Base-by-base conservation (phyloP, 2,888 invertebrate species). In the Dasypogon diadema region DNA sequence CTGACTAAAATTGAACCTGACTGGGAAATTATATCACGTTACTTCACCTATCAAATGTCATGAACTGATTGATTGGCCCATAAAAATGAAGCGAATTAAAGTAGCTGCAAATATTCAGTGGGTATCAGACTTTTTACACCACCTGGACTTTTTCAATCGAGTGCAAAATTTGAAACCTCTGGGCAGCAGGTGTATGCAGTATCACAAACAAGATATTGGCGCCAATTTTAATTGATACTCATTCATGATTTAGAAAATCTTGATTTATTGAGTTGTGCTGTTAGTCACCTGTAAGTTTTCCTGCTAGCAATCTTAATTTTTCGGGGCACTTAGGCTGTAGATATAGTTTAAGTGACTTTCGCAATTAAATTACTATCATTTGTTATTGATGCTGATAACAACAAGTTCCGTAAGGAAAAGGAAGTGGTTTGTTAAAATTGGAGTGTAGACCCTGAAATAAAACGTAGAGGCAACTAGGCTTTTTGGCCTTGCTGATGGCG, bases 21-120 rank as follows among this genome's bases (percentile, higher is more conserved):
- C 34, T 26, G 12, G n/a, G 26, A 74, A 58, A 48, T 74, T 60
- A 74, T 56, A 60, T 74, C 74, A 30, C 58, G 58, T 74, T 74
- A 74, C 74, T 42, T 37, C 14, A 37, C 18, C 58, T 74, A 74
- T 74, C 74, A n/a, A 24, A 37, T 74, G 58, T 58, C 58, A 48
- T 42, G 26, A 56, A 74, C 58, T 74, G 74, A 74, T 74, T 74
- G 56, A 56, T 74, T 74, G 74, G 26, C 34, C 54, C 70, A 70
- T 70, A 54, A 54, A 65, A 18, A 12, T 37, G 51, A 51, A 54
- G 22, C 26, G 22, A 54, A 46, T 18, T 30, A 54, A 70, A 54
- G 70, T 70, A 70, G 70, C 54, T 14, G 48, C 18, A 42, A 65
- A 65, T 65, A 65, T 65, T 65, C 65, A 65, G 37, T 65, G 65